Conservation (phyloP, 2,113 vertebrate species). For the Semnornis frantzii region DNA sequence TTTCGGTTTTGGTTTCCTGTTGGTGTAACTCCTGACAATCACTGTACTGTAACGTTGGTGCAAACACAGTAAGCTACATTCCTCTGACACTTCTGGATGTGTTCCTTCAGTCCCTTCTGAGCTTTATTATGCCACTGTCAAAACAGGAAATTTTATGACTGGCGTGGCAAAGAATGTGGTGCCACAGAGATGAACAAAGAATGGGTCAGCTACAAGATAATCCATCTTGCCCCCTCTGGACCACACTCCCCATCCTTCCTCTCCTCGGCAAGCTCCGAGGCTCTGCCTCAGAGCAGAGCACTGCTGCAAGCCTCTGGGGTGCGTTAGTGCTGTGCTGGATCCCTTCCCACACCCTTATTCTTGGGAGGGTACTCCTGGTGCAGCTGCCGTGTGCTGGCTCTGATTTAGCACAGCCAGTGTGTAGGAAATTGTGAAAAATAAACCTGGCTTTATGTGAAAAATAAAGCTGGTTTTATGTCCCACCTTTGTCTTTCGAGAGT, state of each 20-base stretch:
- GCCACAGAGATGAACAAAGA: conserved; percentile 45
- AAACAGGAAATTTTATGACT: conserved; percentile 55
- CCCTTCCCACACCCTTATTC: not conserved
- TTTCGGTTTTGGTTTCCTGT: not conserved
- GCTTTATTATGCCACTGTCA: conserved; percentile 44
- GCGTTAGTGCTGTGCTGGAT: not conserved
- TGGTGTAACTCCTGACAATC: not conserved
- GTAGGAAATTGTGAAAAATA: not conserved
- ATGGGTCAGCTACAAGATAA: conserved; percentile 33
- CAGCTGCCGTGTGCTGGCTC: rapidly evolving
- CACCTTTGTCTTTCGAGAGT: not conserved
- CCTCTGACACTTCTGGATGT: conserved; percentile 31
- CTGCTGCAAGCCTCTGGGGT: not conserved
- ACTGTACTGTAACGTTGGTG: not conserved
- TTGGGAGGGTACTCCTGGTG: not conserved
- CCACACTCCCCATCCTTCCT: not conserved
- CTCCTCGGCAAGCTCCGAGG: not conserved
- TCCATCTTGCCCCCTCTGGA: conserved; percentile 28
- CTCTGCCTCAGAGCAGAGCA: not conserved
- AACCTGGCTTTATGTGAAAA: not conserved
- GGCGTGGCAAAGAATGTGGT: conserved; percentile 41
- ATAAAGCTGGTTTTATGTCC: not conserved
- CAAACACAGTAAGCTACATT: not conserved
- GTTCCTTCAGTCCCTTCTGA: conserved; percentile 43
- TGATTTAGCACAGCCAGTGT: not conserved